A percentile compares a stretch with the other conserved stretches of the same genome.
Conservation (phyloP, 1,140 invertebrate genomes). For the Lanistes nyassanus region DNA sequence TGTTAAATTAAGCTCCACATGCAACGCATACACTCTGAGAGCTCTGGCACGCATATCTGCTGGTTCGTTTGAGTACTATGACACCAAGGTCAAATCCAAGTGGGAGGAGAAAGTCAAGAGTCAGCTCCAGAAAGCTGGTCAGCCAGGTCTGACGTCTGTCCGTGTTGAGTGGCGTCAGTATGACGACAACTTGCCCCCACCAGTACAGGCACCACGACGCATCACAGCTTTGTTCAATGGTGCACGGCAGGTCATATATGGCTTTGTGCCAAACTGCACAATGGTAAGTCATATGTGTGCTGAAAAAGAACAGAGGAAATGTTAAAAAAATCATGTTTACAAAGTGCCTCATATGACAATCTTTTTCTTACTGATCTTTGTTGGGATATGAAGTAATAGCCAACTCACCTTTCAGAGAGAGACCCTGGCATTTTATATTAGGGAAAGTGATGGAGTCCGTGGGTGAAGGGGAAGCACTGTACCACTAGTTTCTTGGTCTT, state of each 20-base stretch:
- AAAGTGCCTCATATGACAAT: too few species aligned
- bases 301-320: background rate
- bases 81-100: conserved; percentile 60
- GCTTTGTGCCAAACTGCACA: conserved; percentile 64
- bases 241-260: conserved; percentile 62
- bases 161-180: conserved; percentile 62
- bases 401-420: too few species aligned
- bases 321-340: background rate
- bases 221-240: conserved; percentile 65
- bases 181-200: conserved; percentile 41
- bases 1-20: conserved; percentile 49
- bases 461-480: too few species aligned
- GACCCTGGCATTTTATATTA: background rate
- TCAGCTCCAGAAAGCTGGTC: conserved; percentile 54
- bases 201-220: conserved; percentile 60
- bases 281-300: conserved; percentile 48
- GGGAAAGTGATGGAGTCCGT: background rate
- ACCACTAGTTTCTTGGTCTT: too few species aligned
- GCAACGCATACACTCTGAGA: conserved; percentile 59
- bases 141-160: conserved; percentile 61
- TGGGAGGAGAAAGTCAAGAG: conserved; percentile 61
- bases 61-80: conserved; percentile 61
- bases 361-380: too few species aligned
- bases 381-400: too few species aligned
- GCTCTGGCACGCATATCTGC: conserved; percentile 56